Percentiles rank a stretch among this genome's conserved stretches.
phyloP scores from a whole-genome alignment of 2,888 invertebrate species.

The Pristionchus entomophagus region DNA sequence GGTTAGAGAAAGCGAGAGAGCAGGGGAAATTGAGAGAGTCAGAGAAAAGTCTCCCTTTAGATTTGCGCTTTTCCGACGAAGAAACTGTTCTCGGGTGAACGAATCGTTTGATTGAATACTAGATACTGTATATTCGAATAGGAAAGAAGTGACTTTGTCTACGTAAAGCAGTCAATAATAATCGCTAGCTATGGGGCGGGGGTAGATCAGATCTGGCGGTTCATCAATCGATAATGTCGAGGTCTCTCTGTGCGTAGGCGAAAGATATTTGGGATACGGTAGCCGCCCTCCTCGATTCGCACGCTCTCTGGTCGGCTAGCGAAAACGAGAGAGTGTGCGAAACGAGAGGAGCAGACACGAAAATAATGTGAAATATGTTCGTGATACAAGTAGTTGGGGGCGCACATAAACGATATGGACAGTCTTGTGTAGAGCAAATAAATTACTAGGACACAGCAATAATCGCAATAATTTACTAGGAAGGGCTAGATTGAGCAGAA shows the following conservation, averaged over 20 bases:
- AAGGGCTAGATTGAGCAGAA: neutral
- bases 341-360: neutral
- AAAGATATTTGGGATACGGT: conserved; percentile 23
- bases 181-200: neutral
- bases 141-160: neutral
- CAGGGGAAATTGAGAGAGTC: neutral
- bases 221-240: conserved; percentile 22
- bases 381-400: conserved; percentile 19
- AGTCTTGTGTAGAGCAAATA: conserved; percentile 27
- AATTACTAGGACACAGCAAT: neutral
- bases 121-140: neutral
- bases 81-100: neutral
- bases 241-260: conserved; percentile 5
- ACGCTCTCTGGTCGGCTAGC: neutral
- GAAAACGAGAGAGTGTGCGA: neutral
- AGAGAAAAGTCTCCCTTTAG: neutral
- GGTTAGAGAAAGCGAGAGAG: neutral
- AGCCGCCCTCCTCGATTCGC: neutral
- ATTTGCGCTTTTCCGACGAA: neutral
- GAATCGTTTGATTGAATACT: neutral
- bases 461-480: conserved; percentile 14
- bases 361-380: conserved; percentile 24
- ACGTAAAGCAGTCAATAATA: neutral
- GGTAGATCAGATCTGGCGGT: conserved; percentile 18
- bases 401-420: conserved; percentile 12